Conservation (phyloP, 2,888 invertebrate genomes). For the Oscheius sp. region DNA sequence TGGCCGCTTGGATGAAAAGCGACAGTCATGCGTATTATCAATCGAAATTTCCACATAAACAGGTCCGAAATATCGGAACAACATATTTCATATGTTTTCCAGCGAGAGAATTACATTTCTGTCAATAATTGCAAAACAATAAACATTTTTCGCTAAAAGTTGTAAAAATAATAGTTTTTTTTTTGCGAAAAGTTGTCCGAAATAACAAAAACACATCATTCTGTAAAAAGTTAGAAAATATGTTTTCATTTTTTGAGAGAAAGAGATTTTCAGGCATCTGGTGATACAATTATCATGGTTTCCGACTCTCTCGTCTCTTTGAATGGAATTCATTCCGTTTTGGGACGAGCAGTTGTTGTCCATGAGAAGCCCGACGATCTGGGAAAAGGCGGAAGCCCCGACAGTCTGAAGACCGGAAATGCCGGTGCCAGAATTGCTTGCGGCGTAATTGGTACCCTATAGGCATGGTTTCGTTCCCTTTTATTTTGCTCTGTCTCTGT, state of each 20-base stretch:
- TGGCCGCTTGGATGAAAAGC: too few species aligned
- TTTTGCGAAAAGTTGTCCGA: too few species aligned
- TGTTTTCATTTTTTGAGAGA: too few species aligned
- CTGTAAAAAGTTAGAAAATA: too few species aligned
- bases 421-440: constrained; percentile 65
- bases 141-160: too few species aligned
- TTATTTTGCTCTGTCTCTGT: too few species aligned
- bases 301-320: constrained; percentile 57
- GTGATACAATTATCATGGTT: constrained; percentile 49
- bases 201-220: too few species aligned
- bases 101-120: too few species aligned
- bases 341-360: constrained; percentile 61
- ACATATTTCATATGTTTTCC: too few species aligned
- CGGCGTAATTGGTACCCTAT: constrained; percentile 62
- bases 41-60: neutral
- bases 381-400: constrained; percentile 64
- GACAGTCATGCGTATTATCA: neutral
- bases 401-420: constrained; percentile 62
- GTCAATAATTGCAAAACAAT: too few species aligned
- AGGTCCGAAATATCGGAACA: too few species aligned
- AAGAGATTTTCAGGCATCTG: constrained; percentile 40
- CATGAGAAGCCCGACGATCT: constrained; percentile 71
- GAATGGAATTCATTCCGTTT: constrained; percentile 50
- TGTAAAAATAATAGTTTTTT: too few species aligned
- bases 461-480: constrained; percentile 24